Conservation (phyloP, 2,797 vertebrate species). For the Furcifer pardalis region DNA sequence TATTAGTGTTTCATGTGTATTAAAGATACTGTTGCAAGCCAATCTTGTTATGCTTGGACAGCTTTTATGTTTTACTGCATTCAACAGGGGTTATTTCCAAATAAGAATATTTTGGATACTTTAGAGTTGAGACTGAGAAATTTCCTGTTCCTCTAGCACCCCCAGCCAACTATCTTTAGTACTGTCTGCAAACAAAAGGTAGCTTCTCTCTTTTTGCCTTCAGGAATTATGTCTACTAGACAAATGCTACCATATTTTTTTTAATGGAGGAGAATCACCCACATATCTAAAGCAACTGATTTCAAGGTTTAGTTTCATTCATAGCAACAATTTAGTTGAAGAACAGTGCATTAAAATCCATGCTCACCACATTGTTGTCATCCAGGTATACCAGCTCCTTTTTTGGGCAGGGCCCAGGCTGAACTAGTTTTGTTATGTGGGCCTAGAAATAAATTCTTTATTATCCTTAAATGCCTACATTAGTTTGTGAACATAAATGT, state of each 20-base stretch:
- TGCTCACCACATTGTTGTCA: neutral
- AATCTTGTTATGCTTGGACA: neutral
- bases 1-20: neutral
- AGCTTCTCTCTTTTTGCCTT: neutral
- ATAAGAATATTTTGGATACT: too few species aligned
- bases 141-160: neutral
- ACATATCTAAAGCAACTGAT: neutral
- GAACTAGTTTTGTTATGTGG: neutral
- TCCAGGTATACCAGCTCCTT: neutral
- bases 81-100: too few species aligned
- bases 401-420: neutral
- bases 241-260: neutral
- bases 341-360: neutral
- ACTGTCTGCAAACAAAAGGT: neutral
- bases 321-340: neutral
- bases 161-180: too few species aligned
- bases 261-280: neutral
- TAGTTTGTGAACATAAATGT: too few species aligned
- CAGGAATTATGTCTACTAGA: neutral
- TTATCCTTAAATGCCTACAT: neutral
- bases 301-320: neutral
- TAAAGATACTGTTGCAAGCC: neutral
- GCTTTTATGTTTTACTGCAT: too few species aligned
- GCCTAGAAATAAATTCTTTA: neutral
- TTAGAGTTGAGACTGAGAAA: too few species aligned